These are phyloP conservation scores for Cyprinodon tularosa DNA, from an alignment of 2,113 vertebrate genomes.

Conservation along the genomic window DNA sequence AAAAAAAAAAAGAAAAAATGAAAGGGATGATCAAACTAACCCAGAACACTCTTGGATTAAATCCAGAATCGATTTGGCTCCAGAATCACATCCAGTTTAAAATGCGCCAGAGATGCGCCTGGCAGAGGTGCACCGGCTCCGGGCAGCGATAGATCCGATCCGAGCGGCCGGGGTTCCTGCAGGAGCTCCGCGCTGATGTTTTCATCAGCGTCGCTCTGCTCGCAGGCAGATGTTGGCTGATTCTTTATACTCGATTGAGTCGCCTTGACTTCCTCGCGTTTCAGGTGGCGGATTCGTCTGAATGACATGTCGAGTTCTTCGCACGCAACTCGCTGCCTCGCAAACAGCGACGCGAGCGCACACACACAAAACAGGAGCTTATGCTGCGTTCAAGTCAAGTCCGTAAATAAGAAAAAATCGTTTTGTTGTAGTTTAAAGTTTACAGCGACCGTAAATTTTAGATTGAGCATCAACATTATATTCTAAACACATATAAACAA, in stretches of 20 bases:
- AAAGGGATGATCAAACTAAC: slow-evolving; percentile 54
- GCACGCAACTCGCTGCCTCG: slow-evolving; percentile 84
- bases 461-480: too few relatives aligned
- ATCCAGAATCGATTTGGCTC: slow-evolving; percentile 73
- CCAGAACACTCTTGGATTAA: slow-evolving; percentile 56
- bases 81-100: slow-evolving; percentile 66
- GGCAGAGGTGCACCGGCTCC: slow-evolving; percentile 51
- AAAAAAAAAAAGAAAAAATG: background rate
- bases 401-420: background rate
- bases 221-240: slow-evolving; percentile 80
- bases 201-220: slow-evolving; percentile 73
- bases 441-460: too few relatives aligned
- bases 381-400: slow-evolving; percentile 41
- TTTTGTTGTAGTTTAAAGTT: background rate
- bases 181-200: slow-evolving; percentile 72
- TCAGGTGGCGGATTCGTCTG: slow-evolving; percentile 86
- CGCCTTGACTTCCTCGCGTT: slow-evolving; percentile 83
- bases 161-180: slow-evolving; percentile 35
- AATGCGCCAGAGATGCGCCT: slow-evolving; percentile 55
- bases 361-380: slow-evolving; percentile 28
- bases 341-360: slow-evolving; percentile 60
- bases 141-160: slow-evolving; percentile 61
- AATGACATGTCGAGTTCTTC: slow-evolving; percentile 86
- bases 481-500: too few relatives aligned
- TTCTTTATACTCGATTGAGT: slow-evolving; percentile 84